Percentiles rank a stretch among this genome's conserved stretches.
Conservation (phyloP, 1,140 invertebrate genomes). For the Drosophila miranda region DNA sequence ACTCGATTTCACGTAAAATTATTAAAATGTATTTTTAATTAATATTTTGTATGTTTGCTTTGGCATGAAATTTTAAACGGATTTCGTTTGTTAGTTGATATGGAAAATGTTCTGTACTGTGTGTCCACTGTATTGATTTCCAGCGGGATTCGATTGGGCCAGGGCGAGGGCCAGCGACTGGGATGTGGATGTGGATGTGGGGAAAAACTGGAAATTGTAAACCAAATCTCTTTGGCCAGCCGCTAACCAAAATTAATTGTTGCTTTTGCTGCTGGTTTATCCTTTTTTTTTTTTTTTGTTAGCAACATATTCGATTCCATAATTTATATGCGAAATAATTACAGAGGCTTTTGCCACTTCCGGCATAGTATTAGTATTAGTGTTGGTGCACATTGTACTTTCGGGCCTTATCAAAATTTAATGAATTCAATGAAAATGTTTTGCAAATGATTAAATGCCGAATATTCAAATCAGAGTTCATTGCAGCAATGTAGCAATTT, state of each 20-base stretch:
- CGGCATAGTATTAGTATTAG: constrained; percentile 37
- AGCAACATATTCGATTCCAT: constrained; percentile 39
- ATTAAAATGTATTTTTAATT: constrained; percentile 62
- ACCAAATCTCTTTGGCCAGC: constrained; percentile 36
- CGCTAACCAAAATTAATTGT: constrained; percentile 74
- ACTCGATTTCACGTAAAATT: constrained; percentile 57
- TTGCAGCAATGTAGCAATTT: constrained; percentile 10
- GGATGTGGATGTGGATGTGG: constrained; percentile 5
- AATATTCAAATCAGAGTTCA: constrained; percentile 10
- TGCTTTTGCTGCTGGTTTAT: constrained; percentile 13
- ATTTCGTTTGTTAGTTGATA: constrained; percentile 20
- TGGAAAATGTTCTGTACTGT: constrained; percentile 9
- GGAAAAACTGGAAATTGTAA: background rate
- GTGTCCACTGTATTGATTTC: constrained; percentile 9
- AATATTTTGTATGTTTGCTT: constrained; percentile 44
- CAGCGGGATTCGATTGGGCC: constrained; percentile 2
- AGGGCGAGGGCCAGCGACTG: no score
- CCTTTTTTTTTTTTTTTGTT: constrained; percentile 4
- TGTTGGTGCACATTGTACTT: constrained; percentile 17
- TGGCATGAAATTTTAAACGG: constrained; percentile 49
- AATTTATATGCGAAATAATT: constrained; percentile 72
- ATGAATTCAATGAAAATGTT: constrained; percentile 50
- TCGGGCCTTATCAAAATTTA: constrained; percentile 62
- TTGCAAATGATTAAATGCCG: constrained; percentile 18
- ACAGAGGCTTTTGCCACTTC: constrained; percentile 69